A percentile compares a stretch with the other conserved stretches of the same genome.
phyloP scores from a whole-genome alignment of 2,888 invertebrate genomes.

The Eristalinus sepulchralis region DNA sequence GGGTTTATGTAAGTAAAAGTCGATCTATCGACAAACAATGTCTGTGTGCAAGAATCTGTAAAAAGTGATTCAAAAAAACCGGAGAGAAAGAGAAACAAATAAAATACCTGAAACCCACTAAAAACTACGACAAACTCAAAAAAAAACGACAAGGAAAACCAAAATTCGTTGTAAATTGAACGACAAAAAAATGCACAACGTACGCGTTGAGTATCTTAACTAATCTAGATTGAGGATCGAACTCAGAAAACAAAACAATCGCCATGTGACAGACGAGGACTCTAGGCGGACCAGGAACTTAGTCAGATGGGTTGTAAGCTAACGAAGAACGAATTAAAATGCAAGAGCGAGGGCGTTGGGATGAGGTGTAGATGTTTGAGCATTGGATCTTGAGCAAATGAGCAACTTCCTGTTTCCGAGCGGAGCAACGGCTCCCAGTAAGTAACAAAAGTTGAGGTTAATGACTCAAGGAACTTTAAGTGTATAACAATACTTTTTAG shows the following conservation, averaged over 20 bases:
- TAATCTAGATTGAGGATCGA: conserved; percentile 19
- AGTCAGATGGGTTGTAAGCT: not conserved
- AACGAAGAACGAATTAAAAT: not conserved
- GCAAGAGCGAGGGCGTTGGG: not conserved
- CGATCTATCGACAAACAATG: not conserved
- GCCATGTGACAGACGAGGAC: not conserved
- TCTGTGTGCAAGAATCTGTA: conserved; percentile 34
- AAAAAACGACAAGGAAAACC: not conserved
- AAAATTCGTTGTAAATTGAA: conserved; percentile 59
- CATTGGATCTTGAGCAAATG: conserved; percentile 42
- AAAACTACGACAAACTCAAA: conserved; percentile 8
- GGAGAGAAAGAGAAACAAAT: not conserved
- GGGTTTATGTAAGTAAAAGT: not conserved
- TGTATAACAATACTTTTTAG: conserved; percentile 60
- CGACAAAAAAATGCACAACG: conserved; percentile 34
- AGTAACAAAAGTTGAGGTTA: conserved; percentile 36
- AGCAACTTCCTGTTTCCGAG: conserved; percentile 28
- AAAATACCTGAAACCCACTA: conserved; percentile 51
- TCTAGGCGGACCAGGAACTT: not conserved
- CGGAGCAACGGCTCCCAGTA: not conserved
- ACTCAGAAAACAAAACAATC: conserved; percentile 16
- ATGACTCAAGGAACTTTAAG: conserved; percentile 60
- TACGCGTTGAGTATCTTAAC: conserved; percentile 25
- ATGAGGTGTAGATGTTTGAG: conserved; percentile 26
- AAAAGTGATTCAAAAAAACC: conserved; percentile 19